These are phyloP conservation scores for Esox lucius DNA, from an alignment of 2,797 vertebrate genomes.

Conservation along the genomic window DNA sequence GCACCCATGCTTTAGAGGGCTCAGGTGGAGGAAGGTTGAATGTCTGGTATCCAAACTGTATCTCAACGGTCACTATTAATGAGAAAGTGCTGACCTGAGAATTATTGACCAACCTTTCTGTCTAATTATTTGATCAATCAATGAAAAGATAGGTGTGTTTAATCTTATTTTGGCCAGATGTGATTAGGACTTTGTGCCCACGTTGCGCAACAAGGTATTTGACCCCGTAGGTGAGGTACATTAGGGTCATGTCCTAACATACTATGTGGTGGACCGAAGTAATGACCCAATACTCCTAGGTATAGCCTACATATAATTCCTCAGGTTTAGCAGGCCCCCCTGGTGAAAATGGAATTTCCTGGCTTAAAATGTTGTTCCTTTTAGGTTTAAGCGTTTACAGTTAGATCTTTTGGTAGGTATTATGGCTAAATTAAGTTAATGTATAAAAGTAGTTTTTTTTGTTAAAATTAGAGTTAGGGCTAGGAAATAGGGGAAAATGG, in stretches of 20 bases:
- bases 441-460: no score
- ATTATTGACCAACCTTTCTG: neutral
- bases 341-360: no score
- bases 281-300: neutral
- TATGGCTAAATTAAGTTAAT: no score
- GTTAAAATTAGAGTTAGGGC: no score
- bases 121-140: neutral
- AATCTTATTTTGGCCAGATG: conserved; percentile 16
- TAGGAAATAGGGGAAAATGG: no score
- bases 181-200: conserved; percentile 39
- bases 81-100: neutral
- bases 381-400: no score
- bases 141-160: neutral
- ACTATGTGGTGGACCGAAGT: neutral
- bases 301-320: neutral
- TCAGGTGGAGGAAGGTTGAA: neutral
- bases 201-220: conserved; percentile 26
- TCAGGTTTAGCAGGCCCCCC: no score
- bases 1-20: neutral
- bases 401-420: no score
- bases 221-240: conserved; percentile 9
- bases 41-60: neutral
- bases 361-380: no score
- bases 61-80: neutral
- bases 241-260: conserved; percentile 19